Base-by-base conservation (phyloP, 2,888 invertebrate species). In the Axea sp. region DNA sequence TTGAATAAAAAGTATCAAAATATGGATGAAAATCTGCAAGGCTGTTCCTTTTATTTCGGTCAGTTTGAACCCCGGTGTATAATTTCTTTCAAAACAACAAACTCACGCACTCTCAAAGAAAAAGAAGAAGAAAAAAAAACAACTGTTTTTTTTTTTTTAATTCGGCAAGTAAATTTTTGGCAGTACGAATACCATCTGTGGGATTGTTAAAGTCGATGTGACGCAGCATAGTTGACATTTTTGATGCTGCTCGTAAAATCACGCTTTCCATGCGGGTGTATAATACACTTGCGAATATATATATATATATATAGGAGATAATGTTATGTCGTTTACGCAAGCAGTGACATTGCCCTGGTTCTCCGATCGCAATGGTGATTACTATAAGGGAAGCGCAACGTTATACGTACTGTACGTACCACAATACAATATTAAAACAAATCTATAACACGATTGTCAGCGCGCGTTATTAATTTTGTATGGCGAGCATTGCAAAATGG, bases 391-490 rank as follows among this genome's bases (percentile, higher is more conserved):
- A 59, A 59, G 59, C 30, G 60, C 41, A 15, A 14, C 31, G 28
- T 24, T 37, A n/a, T n/a, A n/a, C n/a, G 51, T 31, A 49, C 62
- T 24, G n/a, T 31, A 31, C 62, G 47, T 31, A 43, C 51, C 24
- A 12, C 28, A 37, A 72, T 76, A 57, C 76, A 69, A 51, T 39
- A 73, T 35, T 28, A 77, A 78, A 80, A 79, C 78, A 80, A 80
- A 80, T 80, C 76, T 73, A 57, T 55, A 45, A 55, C 33, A 55
- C 37, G 41, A 53, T 51, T 64, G 51, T 41, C 47, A 9, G 49
- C 0, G 14, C 12, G 0, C 11, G 11, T 62, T 39, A 49, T 49
- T 49, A 62, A 62, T 62, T 47, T 47, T 60, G 47, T 60, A 59
- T 55, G 6, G 9, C 24, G 6, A n/a, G 8, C 41, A 9, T 12